Base-by-base conservation (phyloP, 2,797 vertebrate species). In the Acipenser oxyrinchus region DNA sequence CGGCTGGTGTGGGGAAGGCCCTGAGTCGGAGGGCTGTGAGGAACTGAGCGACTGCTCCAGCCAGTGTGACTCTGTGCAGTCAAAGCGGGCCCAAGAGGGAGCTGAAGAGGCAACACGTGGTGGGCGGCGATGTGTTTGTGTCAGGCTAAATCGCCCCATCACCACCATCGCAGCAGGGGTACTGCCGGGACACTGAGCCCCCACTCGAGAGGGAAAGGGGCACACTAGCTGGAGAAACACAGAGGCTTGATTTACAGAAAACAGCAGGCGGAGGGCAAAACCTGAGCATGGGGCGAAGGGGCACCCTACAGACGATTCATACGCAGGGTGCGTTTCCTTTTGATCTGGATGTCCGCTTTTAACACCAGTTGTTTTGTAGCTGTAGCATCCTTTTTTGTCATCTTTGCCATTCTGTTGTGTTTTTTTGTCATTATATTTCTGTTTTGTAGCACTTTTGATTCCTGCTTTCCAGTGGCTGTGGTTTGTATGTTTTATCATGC, bases 311-410 rank as follows among this genome's bases (percentile, higher is more conserved):
- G 69, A 71, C 69, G 78, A 70, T 67, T 72, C 81, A 69, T 81
- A 78, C 68, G 79, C 78, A 74, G 84, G 81, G 85, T 91, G 86
- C 85, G 80, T 91, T 82, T 72, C 76, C 74, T 69, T 72, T 70
- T 69, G 66, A 18, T 78, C 77, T 73, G 65, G 64, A 72, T 12
- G 70, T 75, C 73, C 70, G 69, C 73, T 73, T 69, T 70, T 72
- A 72, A 70, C 82, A 81, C 75, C 76, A 68, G 67, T 23, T 23
- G 23, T 23, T 23, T 23, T 23, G 23, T 23, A 23, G 1, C n/a
- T n/a, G n/a, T n/a, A n/a, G n/a, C 23, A 3, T 23, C 23, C 23
- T 23, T 23, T 23, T 23, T 23, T 23, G 23, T 23, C 23, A 23
- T 23, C 23, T 23, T 23, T 23, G 23, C 23, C 23, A n/a, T n/a